Evolutionary conservation across 2,888 invertebrate species (phyloP), one percentile per base, ranked within the genome.

Genomic region (Laothoe populi): DNA sequence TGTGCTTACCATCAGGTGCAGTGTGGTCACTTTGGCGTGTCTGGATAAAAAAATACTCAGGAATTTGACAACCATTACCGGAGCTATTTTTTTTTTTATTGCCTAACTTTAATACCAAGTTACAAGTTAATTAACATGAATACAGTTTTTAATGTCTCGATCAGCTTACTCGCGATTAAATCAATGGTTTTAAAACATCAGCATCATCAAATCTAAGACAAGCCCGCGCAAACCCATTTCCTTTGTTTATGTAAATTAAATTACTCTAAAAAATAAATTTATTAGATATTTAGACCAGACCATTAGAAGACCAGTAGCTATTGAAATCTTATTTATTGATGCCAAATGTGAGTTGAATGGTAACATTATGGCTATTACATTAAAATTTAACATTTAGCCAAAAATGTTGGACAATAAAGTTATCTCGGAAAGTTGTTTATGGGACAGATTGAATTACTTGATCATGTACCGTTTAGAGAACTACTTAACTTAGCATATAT

Each of bases 161-260:
- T 53, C 53, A 19, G 13, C 19, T 46, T 10, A 19, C 8, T 35
- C 53, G 31, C 53, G 53, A 53, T 53, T 53, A 53, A 53, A 53
- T 53, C 53, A 35, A 53, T 53, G 53, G 21, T 53, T 53, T 53
- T 53, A 35, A 35, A 48, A 24, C 48, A 11, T 53, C 35, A 11
- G 4, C 10, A 10, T 19, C 21, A 46, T 53, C 11, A 53, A 3
- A 31, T 35, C 19, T 53, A 35, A 53, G 53, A 53, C 35, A 53
- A 53, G 11, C 13, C 31, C 19, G 2, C 23, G 13, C 8, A 19
- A 19, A 13, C 21, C 31, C 53, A 35, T 53, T 53, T 53, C 53
- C 53, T 53, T 53, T 53, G 53, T 53, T 53, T 53, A 53, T 53
- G 53, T 53, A 19, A 53, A 53, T 53, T 53, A 53, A 53, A 53